These are phyloP conservation scores for Poeciliopsis infans DNA, from an alignment of 2,797 vertebrate species.

Conservation along the genomic window DNA sequence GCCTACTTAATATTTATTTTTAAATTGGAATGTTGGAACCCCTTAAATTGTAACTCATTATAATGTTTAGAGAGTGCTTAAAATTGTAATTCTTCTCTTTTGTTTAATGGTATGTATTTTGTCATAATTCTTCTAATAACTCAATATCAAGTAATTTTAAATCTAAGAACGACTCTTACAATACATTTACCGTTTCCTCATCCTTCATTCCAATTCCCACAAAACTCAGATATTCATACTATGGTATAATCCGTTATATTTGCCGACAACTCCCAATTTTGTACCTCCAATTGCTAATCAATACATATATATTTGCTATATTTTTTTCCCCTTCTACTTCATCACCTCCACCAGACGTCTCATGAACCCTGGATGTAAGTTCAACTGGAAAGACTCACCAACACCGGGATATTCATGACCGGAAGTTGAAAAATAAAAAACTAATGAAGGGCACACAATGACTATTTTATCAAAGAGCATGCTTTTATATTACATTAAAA, in stretches of 20 bases:
- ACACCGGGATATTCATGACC: not conserved
- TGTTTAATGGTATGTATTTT: not conserved
- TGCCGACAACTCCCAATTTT: not conserved
- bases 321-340: slow-evolving; percentile 39
- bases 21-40: not conserved
- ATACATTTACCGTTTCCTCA: not conserved
- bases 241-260: not conserved
- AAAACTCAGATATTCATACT: not conserved
- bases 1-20: not conserved
- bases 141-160: not conserved
- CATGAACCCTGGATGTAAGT: slow-evolving; percentile 73
- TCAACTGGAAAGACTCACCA: slow-evolving; percentile 54
- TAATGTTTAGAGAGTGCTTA: not conserved
- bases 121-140: not conserved
- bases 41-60: not conserved
- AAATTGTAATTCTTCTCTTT: not conserved
- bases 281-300: not conserved
- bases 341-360: slow-evolving; percentile 65
- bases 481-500: fast-evolving
- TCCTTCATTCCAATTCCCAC: not conserved
- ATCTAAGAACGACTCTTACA: not conserved
- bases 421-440: not conserved
- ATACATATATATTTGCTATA: not conserved
- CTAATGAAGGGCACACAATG: not conserved
- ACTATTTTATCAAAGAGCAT: fast-evolving